These are phyloP conservation scores for Nesospiza acunhae DNA, from an alignment of 2,113 vertebrate genomes.

Conservation along the genomic window DNA sequence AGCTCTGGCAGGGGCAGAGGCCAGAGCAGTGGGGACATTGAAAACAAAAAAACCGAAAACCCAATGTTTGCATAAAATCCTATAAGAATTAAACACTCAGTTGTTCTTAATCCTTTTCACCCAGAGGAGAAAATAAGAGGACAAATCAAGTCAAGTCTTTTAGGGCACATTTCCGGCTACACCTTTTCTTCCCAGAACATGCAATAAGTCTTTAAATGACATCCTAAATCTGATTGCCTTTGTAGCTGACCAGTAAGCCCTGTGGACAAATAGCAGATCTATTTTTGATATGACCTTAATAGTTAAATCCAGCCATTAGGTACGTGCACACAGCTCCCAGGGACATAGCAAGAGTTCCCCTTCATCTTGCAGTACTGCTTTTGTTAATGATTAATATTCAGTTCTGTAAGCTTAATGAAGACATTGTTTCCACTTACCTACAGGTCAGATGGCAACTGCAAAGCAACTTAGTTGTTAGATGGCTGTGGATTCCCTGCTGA, in stretches of 20 bases:
- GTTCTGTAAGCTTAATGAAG: conserved; percentile 35
- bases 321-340: background rate
- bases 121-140: background rate
- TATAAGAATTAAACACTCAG: background rate
- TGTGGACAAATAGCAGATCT: background rate
- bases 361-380: background rate
- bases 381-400: conserved; percentile 21
- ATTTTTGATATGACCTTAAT: conserved; percentile 9
- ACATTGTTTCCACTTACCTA: conserved; percentile 30
- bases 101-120: background rate
- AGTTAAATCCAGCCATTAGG: background rate
- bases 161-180: background rate
- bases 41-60: background rate
- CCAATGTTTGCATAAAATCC: background rate
- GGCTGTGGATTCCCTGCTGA: conserved; percentile 18
- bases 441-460: conserved; percentile 43
- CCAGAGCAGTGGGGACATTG: accelerated
- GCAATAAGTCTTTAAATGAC: background rate
- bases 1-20: background rate
- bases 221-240: background rate
- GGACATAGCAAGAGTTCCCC: background rate
- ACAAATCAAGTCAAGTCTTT: background rate
- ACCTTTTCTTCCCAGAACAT: background rate
- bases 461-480: conserved; percentile 5
- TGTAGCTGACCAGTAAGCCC: background rate